Conservation (phyloP, 2,888 invertebrate species). For the Crossocerus cetratus region DNA sequence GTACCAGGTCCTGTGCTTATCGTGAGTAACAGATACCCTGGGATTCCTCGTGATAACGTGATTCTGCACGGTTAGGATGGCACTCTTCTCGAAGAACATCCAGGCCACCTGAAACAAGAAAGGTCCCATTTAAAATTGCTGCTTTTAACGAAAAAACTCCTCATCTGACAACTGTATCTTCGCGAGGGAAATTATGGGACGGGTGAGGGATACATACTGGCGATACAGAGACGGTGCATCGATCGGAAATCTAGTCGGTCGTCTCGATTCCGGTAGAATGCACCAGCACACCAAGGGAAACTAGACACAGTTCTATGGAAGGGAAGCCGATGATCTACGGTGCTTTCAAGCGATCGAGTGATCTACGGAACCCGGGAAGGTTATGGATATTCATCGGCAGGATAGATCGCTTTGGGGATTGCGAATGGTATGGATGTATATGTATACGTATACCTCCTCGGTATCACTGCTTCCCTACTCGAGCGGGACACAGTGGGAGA, state of each 20-base stretch:
- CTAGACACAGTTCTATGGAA: conserved; percentile 21
- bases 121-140: conserved; percentile 7
- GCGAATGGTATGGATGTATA: conserved; percentile 7
- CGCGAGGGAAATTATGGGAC: background rate
- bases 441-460: conserved; percentile 27
- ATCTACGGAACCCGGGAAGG: conserved; percentile 43
- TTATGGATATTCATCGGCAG: conserved; percentile 55
- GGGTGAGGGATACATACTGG: background rate
- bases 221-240: background rate
- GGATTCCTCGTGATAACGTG: conserved; percentile 96
- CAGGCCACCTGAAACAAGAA: conserved; percentile 88
- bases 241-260: conserved; percentile 19
- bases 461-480: conserved; percentile 7
- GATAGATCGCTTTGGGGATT: conserved; percentile 47
- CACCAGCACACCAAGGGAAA: conserved; percentile 14
- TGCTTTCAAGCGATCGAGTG: conserved; percentile 42
- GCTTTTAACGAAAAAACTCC: background rate
- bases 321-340: conserved; percentile 44
- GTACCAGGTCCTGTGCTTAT: conserved; percentile 95
- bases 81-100: conserved; percentile 97
- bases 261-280: conserved; percentile 22
- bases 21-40: conserved; percentile 93
- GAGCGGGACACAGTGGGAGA: conserved; percentile 14
- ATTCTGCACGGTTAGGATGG: conserved; percentile 94
- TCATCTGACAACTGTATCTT: too few relatives aligned